Percentiles rank a stretch among this genome's conserved stretches.
Conservation (phyloP, 1,140 invertebrate species). For the Branchinecta lindahli region DNA sequence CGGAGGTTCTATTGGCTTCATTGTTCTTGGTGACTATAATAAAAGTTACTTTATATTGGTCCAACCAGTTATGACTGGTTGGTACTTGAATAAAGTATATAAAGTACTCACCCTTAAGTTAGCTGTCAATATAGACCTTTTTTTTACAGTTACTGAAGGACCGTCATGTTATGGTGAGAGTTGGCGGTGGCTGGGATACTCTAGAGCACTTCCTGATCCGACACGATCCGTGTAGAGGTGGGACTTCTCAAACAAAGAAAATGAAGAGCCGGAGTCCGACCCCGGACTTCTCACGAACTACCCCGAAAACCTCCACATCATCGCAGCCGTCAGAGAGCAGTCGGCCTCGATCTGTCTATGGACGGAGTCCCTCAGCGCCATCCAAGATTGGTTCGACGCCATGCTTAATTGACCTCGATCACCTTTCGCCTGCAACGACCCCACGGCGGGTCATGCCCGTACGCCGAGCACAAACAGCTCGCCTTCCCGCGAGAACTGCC, state of each 20-base stretch:
- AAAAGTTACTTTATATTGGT: too few species aligned
- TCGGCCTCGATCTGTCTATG: neutral
- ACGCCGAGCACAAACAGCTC: neutral
- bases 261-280: slow-evolving; percentile 21
- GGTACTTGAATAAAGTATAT: too few species aligned
- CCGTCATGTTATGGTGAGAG: slow-evolving; percentile 80
- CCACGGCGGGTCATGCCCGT: neutral
- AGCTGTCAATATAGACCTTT: too few species aligned
- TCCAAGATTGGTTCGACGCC: neutral
- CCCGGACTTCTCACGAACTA: slow-evolving; percentile 2
- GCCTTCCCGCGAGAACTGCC: neutral
- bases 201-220: slow-evolving; percentile 75
- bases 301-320: neutral
- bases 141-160: slow-evolving; percentile 57
- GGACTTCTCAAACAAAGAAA: slow-evolving; percentile 34
- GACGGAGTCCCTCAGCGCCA: neutral
- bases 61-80: too few species aligned
- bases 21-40: too few species aligned
- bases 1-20: too few species aligned
- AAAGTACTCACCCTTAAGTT: too few species aligned
- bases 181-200: slow-evolving; percentile 67
- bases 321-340: neutral
- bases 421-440: neutral
- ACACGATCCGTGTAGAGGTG: slow-evolving; percentile 72
- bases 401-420: neutral